Evolutionary conservation across 2,888 invertebrate species (phyloP).

Genomic region (Drosophila subsilvestris): DNA sequence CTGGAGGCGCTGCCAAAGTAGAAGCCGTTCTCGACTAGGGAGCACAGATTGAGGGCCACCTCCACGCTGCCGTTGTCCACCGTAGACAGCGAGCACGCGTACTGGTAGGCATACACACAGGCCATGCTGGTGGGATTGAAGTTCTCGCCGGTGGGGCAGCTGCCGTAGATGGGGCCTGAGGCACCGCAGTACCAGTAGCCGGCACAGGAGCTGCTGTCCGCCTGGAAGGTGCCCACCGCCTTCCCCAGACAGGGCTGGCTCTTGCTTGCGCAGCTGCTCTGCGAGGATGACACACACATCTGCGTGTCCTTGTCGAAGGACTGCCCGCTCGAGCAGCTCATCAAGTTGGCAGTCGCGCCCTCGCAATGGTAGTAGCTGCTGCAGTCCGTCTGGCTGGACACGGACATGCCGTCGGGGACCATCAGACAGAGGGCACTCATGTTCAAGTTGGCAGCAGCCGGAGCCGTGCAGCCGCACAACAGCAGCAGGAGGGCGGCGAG

Average conservation of each 20-base stretch:
- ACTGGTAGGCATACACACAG: slow-evolving; percentile 53
- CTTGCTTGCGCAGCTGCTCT: slow-evolving; percentile 39
- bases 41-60: slow-evolving; percentile 53
- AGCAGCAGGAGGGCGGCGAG: slow-evolving; percentile 34
- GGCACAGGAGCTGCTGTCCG: slow-evolving; percentile 54
- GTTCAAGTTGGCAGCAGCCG: slow-evolving; percentile 36
- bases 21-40: slow-evolving; percentile 44
- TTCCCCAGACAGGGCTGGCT: slow-evolving; percentile 54
- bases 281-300: slow-evolving; percentile 38
- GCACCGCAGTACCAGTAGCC: slow-evolving; percentile 63
- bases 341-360: slow-evolving; percentile 39
- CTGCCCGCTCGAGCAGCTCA: slow-evolving; percentile 43
- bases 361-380: slow-evolving; percentile 58
- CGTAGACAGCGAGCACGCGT: slow-evolving; percentile 36
- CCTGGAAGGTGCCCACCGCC: slow-evolving; percentile 49
- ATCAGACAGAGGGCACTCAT: slow-evolving; percentile 60
- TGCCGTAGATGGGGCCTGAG: slow-evolving; percentile 39
- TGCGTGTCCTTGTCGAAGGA: slow-evolving; percentile 64
- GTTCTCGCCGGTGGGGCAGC: slow-evolving; percentile 59
- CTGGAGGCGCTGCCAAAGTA: slow-evolving; percentile 62
- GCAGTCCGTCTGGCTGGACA: slow-evolving; percentile 56
- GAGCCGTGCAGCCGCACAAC: slow-evolving; percentile 28
- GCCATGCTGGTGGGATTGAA: slow-evolving; percentile 54
- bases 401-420: slow-evolving; percentile 44
- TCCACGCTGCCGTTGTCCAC: neutral